phyloP scores from a whole-genome alignment of 53 echinoderm and acorn worm genomes.

The Astropecten irregularis region DNA sequence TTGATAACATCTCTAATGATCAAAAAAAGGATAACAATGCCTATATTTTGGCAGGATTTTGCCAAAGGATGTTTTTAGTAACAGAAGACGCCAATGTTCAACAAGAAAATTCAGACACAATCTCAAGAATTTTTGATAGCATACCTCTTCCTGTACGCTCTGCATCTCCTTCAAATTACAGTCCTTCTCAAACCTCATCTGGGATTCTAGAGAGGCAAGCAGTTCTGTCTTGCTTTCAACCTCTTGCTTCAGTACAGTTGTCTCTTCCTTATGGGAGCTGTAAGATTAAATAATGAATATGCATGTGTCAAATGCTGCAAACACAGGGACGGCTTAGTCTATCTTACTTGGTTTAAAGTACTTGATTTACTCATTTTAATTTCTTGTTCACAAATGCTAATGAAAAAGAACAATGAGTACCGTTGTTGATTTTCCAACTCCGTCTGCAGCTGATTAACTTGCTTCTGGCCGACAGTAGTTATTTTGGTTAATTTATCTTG shows the following conservation, averaged over 20 bases:
- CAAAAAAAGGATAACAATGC: no score
- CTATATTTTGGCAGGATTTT: no score
- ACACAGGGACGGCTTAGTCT: no score
- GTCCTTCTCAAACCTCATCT: slow-evolving; percentile 35
- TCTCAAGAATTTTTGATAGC: no score
- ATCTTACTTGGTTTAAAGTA: no score
- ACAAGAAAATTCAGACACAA: no score
- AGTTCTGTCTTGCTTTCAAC: not conserved
- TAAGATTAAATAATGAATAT: not conserved
- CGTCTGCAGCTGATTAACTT: not conserved
- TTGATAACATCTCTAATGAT: no score
- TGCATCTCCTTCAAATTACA: slow-evolving; percentile 16
- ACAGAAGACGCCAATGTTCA: no score
- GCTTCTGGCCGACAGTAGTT: not conserved
- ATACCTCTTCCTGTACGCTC: slow-evolving; percentile 39
- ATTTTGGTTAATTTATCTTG: not conserved
- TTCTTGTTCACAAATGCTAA: no score
- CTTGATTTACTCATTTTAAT: no score
- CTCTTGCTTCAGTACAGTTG: not conserved
- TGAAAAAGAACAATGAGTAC: not conserved
- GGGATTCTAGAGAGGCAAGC: not conserved
- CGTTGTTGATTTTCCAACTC: slow-evolving; percentile 26
- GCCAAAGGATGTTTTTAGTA: no score
- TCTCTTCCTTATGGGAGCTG: not conserved
- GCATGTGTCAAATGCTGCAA: not conserved